Percentiles rank a stretch among this genome's conserved stretches.
Conservation (phyloP, 2,797 vertebrate species). For the Rhynchotus rufescens region DNA sequence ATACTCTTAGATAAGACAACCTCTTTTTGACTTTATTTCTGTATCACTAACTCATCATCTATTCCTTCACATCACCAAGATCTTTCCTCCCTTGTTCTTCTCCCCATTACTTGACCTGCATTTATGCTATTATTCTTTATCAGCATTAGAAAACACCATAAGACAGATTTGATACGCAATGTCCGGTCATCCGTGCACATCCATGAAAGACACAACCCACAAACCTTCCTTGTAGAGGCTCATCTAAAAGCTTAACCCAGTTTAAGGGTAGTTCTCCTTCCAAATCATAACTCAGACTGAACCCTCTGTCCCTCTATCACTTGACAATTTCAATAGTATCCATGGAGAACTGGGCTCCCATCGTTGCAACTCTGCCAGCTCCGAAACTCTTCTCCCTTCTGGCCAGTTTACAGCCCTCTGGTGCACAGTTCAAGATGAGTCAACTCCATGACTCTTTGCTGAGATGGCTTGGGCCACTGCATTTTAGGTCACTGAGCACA, state of each 20-base stretch:
- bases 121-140: neutral
- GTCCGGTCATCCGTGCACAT: neutral
- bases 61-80: neutral
- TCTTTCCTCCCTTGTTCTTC: neutral
- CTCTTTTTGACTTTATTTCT: neutral
- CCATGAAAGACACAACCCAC: neutral
- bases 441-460: neutral
- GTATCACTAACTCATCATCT: neutral
- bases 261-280: neutral
- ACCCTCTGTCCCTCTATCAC: neutral
- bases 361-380: neutral
- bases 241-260: neutral
- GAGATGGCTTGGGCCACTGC: neutral
- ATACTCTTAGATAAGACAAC: neutral
- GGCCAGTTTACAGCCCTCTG: neutral
- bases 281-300: neutral
- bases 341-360: neutral
- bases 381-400: conserved; percentile 15
- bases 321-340: neutral
- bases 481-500: conserved; percentile 45
- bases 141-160: neutral
- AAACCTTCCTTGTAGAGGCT: neutral
- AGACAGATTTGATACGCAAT: neutral
- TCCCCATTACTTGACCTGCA: neutral
- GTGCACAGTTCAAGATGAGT: neutral